Conservation (phyloP, 2,113 vertebrate genomes). For the Hydrochoerus hydrochaeris region DNA sequence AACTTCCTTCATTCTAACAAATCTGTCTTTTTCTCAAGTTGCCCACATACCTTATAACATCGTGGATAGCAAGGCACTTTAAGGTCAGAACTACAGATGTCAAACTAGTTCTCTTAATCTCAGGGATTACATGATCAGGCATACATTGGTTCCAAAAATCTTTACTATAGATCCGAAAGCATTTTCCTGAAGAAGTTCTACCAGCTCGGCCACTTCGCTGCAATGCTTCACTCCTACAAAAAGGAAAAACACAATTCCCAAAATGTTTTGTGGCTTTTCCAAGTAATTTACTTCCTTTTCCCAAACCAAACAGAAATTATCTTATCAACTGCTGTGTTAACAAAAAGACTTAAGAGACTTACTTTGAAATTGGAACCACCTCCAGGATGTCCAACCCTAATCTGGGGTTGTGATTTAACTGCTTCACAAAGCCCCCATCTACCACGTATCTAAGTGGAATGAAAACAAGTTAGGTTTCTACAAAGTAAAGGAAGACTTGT, state of each 20-base stretch:
- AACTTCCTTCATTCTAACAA: neutral
- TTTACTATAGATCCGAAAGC: constrained; percentile 92
- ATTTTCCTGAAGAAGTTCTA: constrained; percentile 93
- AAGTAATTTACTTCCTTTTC: constrained; percentile 24
- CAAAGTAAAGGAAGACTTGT: constrained; percentile 22
- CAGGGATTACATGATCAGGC: constrained; percentile 95
- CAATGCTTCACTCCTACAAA: constrained; percentile 93
- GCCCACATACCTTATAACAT: constrained; percentile 94
- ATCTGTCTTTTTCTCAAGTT: neutral
- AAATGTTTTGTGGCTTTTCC: neutral
- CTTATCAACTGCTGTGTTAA: constrained; percentile 51
- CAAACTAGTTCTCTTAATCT: constrained; percentile 96
- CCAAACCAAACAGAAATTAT: neutral
- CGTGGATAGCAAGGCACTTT: constrained; percentile 96
- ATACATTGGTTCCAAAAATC: constrained; percentile 98
- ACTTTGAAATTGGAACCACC: constrained; percentile 99
- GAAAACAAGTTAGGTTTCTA: constrained; percentile 60
- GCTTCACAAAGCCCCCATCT: constrained; percentile 98
- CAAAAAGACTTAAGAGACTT: constrained; percentile 79
- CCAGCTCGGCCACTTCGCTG: constrained; percentile 96
- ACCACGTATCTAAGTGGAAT: constrained; percentile 91
- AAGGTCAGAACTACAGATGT: constrained; percentile 95
- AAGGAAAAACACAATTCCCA: neutral
- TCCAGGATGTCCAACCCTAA: constrained; percentile 96
- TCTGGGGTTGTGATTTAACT: constrained; percentile 96